phyloP scores from a whole-genome alignment of 2,797 vertebrate species.

The Jordanella pulchra region DNA sequence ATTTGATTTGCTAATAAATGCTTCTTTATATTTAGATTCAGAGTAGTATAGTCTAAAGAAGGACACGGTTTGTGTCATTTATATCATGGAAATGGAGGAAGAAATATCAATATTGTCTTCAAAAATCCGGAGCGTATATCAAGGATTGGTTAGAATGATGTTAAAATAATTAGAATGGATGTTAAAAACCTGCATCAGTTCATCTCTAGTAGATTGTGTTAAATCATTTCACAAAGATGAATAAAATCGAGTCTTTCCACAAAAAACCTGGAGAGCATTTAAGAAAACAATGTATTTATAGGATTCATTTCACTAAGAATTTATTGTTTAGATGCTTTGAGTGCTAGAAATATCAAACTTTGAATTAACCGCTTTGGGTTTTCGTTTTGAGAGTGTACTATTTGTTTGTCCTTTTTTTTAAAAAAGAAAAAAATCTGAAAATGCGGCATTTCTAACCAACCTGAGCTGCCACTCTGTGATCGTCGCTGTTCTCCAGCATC shows the following conservation, averaged over 20 bases:
- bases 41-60: no score
- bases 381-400: not conserved
- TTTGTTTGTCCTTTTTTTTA: not conserved
- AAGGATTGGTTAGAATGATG: no score
- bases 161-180: no score
- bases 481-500: slow-evolving; percentile 82
- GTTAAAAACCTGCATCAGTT: no score
- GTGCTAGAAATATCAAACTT: not conserved
- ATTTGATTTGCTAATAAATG: no score
- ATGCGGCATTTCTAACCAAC: slow-evolving; percentile 59
- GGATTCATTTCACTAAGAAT: not conserved
- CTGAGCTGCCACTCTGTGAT: slow-evolving; percentile 86
- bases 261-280: not conserved
- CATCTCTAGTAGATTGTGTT: not conserved
- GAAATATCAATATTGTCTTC: no score
- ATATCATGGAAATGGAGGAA: no score
- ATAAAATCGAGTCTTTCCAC: not conserved
- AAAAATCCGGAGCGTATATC: no score
- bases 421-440: not conserved
- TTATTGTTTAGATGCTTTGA: not conserved
- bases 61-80: no score
- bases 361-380: not conserved
- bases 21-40: no score
- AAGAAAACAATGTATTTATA: not conserved
- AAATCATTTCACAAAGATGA: not conserved